Evolutionary conservation across 2,888 invertebrate genomes (phyloP).

Genomic region (Eupithecia subfuscata): DNA sequence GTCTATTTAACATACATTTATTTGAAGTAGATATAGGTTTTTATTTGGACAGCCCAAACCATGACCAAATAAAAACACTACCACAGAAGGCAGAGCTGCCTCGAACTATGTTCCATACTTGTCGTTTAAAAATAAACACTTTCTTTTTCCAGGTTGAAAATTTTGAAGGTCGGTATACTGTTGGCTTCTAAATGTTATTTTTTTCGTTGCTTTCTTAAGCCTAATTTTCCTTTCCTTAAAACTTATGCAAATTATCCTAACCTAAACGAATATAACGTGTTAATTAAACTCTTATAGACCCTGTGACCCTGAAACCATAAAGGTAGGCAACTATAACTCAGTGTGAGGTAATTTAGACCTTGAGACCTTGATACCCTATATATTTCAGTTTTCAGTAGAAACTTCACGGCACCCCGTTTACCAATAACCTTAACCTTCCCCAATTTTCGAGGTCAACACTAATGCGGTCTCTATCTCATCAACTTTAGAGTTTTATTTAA

Average conservation of each 20-base stretch:
- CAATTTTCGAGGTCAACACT: background rate
- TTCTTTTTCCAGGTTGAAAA: no score
- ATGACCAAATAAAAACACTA: no score
- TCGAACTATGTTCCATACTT: no score
- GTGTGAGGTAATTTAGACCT: background rate
- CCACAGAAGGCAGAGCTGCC: no score
- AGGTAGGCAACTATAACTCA: background rate
- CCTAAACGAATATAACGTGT: background rate
- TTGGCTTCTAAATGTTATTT: background rate
- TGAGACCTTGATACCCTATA: background rate
- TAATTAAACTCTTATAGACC: background rate
- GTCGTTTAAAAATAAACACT: no score
- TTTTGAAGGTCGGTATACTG: no score
- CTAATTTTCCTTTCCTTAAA: background rate
- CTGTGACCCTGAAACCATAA: background rate
- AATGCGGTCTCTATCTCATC: background rate
- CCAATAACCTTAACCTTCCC: background rate
- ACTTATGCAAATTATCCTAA: background rate
- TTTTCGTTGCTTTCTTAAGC: background rate
- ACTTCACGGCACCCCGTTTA: background rate
- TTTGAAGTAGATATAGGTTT: no score
- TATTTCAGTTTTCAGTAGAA: background rate
- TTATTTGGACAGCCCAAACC: no score
- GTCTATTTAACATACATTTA: no score
- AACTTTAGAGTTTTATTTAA: background rate